These are phyloP conservation scores for Limnodromus scolopaceus DNA, from an alignment of 2,797 vertebrate species.

Conservation along the genomic window DNA sequence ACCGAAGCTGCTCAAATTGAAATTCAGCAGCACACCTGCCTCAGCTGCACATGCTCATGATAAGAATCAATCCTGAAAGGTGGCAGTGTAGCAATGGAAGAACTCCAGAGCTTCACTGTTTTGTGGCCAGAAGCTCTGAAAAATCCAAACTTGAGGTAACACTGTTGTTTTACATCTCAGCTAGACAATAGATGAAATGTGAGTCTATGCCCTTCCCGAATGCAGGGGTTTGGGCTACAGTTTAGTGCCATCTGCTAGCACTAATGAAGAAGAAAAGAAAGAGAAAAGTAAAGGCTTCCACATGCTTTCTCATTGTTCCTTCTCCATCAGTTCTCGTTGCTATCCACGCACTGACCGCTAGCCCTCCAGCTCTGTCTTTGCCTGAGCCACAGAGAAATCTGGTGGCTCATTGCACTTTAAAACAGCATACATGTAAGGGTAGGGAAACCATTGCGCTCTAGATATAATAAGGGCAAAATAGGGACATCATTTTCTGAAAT, in stretches of 20 bases:
- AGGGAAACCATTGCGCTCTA: background rate
- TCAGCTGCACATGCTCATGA: background rate
- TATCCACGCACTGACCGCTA: background rate
- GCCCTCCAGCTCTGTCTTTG: background rate
- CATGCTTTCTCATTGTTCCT: background rate
- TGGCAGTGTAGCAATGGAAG: background rate
- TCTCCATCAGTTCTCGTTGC: background rate
- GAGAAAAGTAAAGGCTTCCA: background rate
- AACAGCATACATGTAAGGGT: background rate
- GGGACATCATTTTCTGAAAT: background rate
- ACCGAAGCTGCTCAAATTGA: background rate
- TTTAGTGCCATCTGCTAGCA: background rate
- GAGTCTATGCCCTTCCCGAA: background rate
- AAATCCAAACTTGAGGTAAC: background rate
- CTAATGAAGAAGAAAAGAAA: background rate
- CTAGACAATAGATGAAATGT: background rate
- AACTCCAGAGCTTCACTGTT: background rate
- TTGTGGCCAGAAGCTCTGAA: background rate
- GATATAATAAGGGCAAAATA: background rate
- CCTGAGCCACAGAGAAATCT: background rate
- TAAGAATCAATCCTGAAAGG: background rate
- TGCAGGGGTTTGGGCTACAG: background rate
- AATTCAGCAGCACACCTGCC: background rate
- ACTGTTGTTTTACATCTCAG: background rate
- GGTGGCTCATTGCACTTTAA: background rate